Conservation (phyloP, 2,888 invertebrate species). For the Mesodorylaimus sp. region DNA sequence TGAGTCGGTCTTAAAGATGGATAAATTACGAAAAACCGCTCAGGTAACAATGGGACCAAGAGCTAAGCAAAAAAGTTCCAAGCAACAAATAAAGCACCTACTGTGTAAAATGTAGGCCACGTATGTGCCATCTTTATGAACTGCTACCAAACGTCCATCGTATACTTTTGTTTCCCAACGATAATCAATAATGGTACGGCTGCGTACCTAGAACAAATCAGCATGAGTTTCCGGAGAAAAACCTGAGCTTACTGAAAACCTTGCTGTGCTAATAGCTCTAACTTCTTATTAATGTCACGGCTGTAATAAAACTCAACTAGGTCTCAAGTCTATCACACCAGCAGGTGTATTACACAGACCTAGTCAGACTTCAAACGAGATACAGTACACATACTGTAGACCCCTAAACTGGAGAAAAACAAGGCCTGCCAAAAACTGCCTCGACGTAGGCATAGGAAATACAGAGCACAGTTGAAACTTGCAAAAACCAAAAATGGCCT, state of each 20-base stretch:
- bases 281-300: not conserved
- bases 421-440: too few species aligned
- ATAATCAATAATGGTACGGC: conserved; percentile 72
- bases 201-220: conserved; percentile 46
- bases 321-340: not conserved
- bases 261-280: not conserved
- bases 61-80: too few species aligned
- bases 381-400: too few species aligned
- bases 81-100: conserved; percentile 33
- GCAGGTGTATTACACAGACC: not conserved
- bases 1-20: too few species aligned
- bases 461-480: too few species aligned
- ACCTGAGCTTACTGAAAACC: not conserved
- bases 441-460: too few species aligned
- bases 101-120: conserved; percentile 79
- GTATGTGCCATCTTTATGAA: conserved; percentile 63
- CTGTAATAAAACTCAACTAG: not conserved
- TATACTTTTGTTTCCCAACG: conserved; percentile 78
- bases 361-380: not conserved
- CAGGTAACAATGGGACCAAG: too few species aligned
- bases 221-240: conserved; percentile 1
- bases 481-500: too few species aligned
- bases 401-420: too few species aligned
- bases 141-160: conserved; percentile 64
- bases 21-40: too few species aligned